phyloP scores from a whole-genome alignment of 2,888 invertebrate genomes.

The Opisthograptis luteolata region DNA sequence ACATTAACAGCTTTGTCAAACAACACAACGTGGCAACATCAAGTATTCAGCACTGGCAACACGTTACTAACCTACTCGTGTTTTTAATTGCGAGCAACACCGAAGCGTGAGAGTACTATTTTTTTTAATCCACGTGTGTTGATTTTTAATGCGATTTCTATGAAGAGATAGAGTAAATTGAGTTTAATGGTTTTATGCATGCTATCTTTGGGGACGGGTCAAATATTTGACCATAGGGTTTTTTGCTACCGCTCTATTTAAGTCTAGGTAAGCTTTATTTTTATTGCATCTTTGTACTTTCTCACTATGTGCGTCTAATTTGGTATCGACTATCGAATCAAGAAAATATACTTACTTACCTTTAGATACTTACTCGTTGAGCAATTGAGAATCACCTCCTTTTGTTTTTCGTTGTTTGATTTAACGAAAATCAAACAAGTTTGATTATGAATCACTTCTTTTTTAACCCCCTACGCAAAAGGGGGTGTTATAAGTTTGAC shows the following conservation, averaged over 20 bases:
- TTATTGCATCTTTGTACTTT: too few relatives aligned
- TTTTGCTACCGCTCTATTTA: neutral
- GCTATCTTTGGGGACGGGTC: conserved; percentile 21
- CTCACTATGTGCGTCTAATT: too few relatives aligned
- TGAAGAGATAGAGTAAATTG: conserved; percentile 33
- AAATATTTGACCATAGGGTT: conserved; percentile 9
- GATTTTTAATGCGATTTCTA: conserved; percentile 31
- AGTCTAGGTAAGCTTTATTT: too few relatives aligned
- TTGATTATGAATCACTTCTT: too few relatives aligned
- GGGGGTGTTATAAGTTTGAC: too few relatives aligned
- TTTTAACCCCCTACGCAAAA: too few relatives aligned
- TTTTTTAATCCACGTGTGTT: conserved; percentile 30
- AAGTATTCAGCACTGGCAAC: conserved; percentile 71
- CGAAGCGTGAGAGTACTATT: conserved; percentile 44
- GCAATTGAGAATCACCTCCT: too few relatives aligned
- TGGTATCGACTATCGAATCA: too few relatives aligned
- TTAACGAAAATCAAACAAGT: too few relatives aligned
- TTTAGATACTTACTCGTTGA: too few relatives aligned
- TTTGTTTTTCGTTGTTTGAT: too few relatives aligned
- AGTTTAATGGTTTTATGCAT: conserved; percentile 23
- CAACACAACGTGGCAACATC: conserved; percentile 67
- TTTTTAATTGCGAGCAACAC: conserved; percentile 73
- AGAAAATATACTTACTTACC: too few relatives aligned
- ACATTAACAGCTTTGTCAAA: conserved; percentile 81
- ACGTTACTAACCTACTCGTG: conserved; percentile 53